phyloP scores from a whole-genome alignment of 1,140 invertebrate genomes.

The Drosophila kikkawai region DNA sequence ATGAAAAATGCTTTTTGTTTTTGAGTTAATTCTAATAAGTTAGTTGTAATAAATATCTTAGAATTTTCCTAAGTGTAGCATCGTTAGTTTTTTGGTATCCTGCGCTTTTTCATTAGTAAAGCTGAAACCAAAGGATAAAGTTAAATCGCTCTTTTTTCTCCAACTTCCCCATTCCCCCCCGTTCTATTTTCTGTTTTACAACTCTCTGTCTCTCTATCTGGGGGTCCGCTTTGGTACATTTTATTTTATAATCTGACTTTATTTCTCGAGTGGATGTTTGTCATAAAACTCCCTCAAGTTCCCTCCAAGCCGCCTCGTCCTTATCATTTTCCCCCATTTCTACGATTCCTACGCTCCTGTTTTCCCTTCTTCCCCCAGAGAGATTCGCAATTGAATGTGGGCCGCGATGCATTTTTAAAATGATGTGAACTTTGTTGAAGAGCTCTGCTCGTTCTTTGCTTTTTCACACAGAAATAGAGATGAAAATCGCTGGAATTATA shows the following conservation, averaged over 20 bases:
- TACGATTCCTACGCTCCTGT: neutral
- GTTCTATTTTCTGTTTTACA: constrained; percentile 9
- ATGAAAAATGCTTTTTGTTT: neutral
- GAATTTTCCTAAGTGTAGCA: neutral
- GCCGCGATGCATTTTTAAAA: constrained; percentile 49
- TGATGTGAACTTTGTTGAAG: constrained; percentile 43
- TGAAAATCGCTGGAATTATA: constrained; percentile 36
- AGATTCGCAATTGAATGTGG: constrained; percentile 44
- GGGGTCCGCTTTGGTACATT: constrained; percentile 36
- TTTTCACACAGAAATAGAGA: constrained; percentile 43
- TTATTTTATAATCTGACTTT: constrained; percentile 63
- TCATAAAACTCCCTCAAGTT: constrained; percentile 41
- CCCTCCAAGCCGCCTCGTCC: neutral
- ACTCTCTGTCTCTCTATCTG: constrained; percentile 5
- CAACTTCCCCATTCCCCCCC: neutral
- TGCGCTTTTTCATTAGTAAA: constrained; percentile 37
- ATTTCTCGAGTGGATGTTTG: constrained; percentile 53
- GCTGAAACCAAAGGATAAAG: constrained; percentile 33
- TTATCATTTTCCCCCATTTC: constrained; percentile 6
- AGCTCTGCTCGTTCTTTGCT: constrained; percentile 2
- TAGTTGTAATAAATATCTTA: neutral
- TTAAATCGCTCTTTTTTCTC: constrained; percentile 17
- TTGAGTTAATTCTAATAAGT: neutral
- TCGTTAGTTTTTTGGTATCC: constrained; percentile 6
- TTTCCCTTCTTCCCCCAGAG: neutral